Percentiles rank a stretch among this genome's conserved stretches.
Conservation (phyloP, 2,888 invertebrate genomes). For the Caenorhabditis drosophilae region DNA sequence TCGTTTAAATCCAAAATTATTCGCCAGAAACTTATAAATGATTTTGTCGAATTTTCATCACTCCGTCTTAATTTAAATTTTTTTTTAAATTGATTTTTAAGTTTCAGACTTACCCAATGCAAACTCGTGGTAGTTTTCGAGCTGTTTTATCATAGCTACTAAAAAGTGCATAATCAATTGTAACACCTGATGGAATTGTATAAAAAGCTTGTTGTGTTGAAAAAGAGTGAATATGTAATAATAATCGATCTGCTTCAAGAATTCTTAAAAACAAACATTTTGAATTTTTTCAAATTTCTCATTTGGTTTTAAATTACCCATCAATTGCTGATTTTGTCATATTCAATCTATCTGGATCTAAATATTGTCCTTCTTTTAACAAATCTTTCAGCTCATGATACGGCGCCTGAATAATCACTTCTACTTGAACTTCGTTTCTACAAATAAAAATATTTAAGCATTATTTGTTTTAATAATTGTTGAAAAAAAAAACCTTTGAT, state of each 20-base stretch:
- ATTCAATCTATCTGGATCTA: slow-evolving; percentile 39
- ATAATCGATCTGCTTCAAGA: slow-evolving; percentile 71
- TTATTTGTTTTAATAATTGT: too few species aligned
- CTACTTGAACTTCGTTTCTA: slow-evolving; percentile 40
- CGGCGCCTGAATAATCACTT: slow-evolving; percentile 54
- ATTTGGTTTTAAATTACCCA: slow-evolving; percentile 8
- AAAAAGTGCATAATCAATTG: slow-evolving; percentile 24
- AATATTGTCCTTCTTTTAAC: slow-evolving; percentile 33
- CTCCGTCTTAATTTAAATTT: slow-evolving; percentile 7
- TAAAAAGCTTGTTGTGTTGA: slow-evolving; percentile 75
- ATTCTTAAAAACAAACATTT: slow-evolving; percentile 34
- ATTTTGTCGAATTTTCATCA: slow-evolving; percentile 14
- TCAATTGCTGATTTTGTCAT: slow-evolving; percentile 39
- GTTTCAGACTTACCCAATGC: slow-evolving; percentile 30
- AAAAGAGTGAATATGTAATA: slow-evolving; percentile 80
- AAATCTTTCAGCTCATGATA: slow-evolving; percentile 81
- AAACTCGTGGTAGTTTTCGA: slow-evolving; percentile 13
- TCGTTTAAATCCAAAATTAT: slow-evolving; percentile 36
- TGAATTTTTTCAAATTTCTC: neutral
- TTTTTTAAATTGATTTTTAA: neutral
- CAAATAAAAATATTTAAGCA: slow-evolving; percentile 10
- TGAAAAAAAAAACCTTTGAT: neutral
- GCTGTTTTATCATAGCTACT: slow-evolving; percentile 1
- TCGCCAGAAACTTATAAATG: slow-evolving; percentile 45
- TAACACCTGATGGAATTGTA: slow-evolving; percentile 61